Evolutionary conservation across 2,113 vertebrate species (phyloP).

Genomic region (Muntiacus muntjak): DNA sequence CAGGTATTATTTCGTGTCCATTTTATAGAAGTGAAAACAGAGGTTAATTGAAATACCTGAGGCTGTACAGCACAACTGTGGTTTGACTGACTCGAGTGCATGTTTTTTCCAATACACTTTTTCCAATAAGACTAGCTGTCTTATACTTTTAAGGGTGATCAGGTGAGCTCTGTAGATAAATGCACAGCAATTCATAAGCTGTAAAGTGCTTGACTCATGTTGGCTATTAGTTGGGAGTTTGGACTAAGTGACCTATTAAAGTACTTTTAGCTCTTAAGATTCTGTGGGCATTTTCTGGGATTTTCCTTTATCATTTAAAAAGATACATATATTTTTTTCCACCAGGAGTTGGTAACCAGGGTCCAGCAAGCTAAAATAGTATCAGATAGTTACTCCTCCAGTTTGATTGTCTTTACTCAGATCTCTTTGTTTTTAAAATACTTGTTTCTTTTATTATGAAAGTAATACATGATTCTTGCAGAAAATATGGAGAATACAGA

Average conservation of each 20-base stretch:
- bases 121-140: neutral
- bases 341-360: neutral
- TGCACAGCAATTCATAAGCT: neutral
- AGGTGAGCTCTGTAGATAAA: neutral
- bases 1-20: neutral
- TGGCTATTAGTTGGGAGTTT: neutral
- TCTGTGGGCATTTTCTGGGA: neutral
- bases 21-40: conserved; percentile 32
- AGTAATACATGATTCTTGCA: neutral
- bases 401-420: neutral
- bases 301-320: neutral
- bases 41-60: conserved; percentile 10
- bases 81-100: neutral
- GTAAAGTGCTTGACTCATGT: neutral
- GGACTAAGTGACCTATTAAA: neutral
- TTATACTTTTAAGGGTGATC: neutral
- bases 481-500: neutral
- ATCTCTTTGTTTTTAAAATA: neutral
- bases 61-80: neutral
- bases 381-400: neutral
- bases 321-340: neutral
- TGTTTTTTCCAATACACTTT: neutral
- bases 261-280: neutral
- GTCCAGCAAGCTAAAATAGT: neutral
- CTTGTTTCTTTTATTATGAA: neutral